Conservation (phyloP, 2,797 vertebrate species). For the Crenichthys baileyi region DNA sequence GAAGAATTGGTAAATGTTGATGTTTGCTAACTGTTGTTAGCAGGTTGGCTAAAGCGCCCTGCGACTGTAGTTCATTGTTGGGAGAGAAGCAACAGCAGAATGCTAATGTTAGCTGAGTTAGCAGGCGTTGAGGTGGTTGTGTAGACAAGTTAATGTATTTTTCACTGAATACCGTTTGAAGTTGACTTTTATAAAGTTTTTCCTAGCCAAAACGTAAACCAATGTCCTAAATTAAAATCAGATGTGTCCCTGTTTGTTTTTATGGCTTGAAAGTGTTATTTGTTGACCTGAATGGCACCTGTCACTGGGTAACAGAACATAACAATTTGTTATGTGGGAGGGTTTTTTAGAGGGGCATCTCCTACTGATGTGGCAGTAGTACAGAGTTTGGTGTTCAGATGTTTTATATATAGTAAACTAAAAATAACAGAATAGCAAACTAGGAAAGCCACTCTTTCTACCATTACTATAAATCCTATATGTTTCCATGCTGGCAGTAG, state of each 20-base stretch:
- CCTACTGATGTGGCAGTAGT: not conserved
- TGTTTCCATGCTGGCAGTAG: slow-evolving; percentile 1
- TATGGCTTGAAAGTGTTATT: not conserved
- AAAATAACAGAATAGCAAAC: not conserved
- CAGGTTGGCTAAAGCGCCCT: slow-evolving; percentile 51
- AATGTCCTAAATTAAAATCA: not conserved
- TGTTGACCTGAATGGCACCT: slow-evolving; percentile 47
- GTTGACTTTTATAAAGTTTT: not conserved
- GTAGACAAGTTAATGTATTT: not conserved
- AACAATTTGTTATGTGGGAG: slow-evolving; percentile 31
- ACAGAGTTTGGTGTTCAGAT: not conserved
- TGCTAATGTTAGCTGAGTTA: slow-evolving; percentile 43
- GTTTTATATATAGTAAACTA: not conserved
- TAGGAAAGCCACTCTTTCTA: not conserved
- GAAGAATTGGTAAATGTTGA: slow-evolving; percentile 29
- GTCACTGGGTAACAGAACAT: slow-evolving; percentile 29
- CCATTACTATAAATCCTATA: not conserved
- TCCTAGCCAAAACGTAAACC: not conserved
- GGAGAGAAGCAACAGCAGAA: slow-evolving; percentile 29
- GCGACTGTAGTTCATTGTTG: slow-evolving; percentile 61
- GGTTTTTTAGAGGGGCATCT: not conserved
- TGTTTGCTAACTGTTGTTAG: slow-evolving; percentile 63
- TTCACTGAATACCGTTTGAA: not conserved
- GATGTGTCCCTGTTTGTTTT: not conserved
- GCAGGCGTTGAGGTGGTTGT: not conserved